Conservation (phyloP, 2,797 vertebrate genomes). For the Sebastes umbrosus region DNA sequence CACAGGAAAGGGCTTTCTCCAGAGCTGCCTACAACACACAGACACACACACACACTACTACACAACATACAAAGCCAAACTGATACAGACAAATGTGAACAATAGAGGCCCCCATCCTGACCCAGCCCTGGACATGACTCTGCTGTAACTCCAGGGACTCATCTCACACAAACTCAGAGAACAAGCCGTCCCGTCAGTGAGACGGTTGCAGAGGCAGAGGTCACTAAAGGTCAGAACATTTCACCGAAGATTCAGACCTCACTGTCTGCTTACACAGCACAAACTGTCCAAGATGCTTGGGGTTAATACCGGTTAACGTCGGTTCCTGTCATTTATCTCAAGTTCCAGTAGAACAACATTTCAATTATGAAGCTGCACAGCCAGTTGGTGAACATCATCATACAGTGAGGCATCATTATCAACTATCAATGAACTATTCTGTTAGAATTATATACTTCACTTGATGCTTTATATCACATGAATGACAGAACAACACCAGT, state of each 20-base stretch:
- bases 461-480: background rate
- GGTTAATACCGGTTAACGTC: background rate
- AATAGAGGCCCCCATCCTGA: slow-evolving; percentile 75
- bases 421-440: background rate
- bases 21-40: slow-evolving; percentile 44
- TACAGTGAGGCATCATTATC: background rate
- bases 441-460: background rate
- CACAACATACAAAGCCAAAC: slow-evolving; percentile 51
- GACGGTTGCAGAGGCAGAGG: slow-evolving; percentile 20
- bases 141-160: slow-evolving; percentile 68
- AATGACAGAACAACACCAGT: background rate
- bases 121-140: slow-evolving; percentile 65
- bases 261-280: slow-evolving; percentile 53
- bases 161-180: slow-evolving; percentile 61
- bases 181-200: slow-evolving; percentile 58
- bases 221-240: slow-evolving; percentile 34
- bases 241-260: background rate
- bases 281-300: background rate
- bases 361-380: slow-evolving; percentile 12
- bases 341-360: background rate
- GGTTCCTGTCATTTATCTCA: slow-evolving; percentile 15
- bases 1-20: slow-evolving; percentile 83
- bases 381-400: background rate
- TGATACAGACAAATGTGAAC: slow-evolving; percentile 71
- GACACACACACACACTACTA: slow-evolving; percentile 18